Evolutionary conservation across 1,140 invertebrate genomes (phyloP).

Genomic region (Procambarus clarkii): DNA sequence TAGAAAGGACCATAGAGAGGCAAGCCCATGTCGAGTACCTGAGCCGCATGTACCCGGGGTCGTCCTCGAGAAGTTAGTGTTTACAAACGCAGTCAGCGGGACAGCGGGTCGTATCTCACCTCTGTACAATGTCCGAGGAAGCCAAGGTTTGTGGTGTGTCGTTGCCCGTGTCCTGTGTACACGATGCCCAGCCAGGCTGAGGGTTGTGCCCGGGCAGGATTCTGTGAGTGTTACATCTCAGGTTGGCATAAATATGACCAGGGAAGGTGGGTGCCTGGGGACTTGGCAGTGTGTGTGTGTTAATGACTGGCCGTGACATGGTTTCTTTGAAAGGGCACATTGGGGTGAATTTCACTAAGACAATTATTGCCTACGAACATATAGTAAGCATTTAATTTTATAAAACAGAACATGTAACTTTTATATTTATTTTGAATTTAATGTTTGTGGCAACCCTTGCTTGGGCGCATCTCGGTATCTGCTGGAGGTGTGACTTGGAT

Average conservation of each 20-base stretch:
- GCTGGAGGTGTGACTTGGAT: too few relatives aligned
- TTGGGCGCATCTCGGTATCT: too few relatives aligned
- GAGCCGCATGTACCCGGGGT: neutral
- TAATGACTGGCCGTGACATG: neutral
- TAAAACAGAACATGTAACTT: too few relatives aligned
- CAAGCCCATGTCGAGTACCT: neutral
- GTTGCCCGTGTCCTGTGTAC: neutral
- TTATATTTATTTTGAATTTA: too few relatives aligned
- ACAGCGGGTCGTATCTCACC: neutral
- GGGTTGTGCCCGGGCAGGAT: neutral
- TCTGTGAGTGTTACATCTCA: neutral
- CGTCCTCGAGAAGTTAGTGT: slow-evolving; percentile 9
- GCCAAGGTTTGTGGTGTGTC: neutral
- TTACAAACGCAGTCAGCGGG: slow-evolving; percentile 9
- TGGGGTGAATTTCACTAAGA: neutral
- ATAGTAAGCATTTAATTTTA: neutral
- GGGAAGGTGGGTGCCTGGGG: neutral
- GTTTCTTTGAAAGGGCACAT: neutral
- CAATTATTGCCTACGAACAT: neutral
- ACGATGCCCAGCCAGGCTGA: neutral
- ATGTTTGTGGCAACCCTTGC: too few relatives aligned
- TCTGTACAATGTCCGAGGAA: neutral
- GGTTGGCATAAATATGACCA: neutral
- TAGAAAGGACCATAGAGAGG: neutral
- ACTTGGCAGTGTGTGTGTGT: neutral